These are phyloP conservation scores for Anorthoa munda DNA, from an alignment of 2,888 invertebrate species.

Conservation along the genomic window DNA sequence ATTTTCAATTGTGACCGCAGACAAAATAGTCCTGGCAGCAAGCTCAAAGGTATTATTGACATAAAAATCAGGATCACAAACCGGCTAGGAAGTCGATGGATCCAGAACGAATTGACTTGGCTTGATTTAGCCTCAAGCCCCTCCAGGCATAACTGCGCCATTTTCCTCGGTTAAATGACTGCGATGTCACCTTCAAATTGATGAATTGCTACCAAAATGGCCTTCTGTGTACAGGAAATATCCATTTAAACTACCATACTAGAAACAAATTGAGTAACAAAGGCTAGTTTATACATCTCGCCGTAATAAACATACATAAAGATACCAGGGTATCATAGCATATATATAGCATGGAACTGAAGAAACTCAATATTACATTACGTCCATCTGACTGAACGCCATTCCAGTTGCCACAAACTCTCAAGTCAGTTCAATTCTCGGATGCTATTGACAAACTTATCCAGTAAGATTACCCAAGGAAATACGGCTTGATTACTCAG, in stretches of 20 bases:
- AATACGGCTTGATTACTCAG: conserved; percentile 54
- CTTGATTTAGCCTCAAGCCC: conserved; percentile 25
- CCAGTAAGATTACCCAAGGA: conserved; percentile 42
- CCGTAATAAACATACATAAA: conserved; percentile 7
- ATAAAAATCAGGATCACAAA: neutral
- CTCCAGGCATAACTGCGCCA: conserved; percentile 51
- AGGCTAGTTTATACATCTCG: conserved; percentile 8
- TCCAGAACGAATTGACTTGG: conserved; percentile 31
- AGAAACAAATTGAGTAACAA: conserved; percentile 25
- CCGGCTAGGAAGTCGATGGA: neutral
- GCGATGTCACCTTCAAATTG: conserved; percentile 49
- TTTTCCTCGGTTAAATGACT: conserved; percentile 50
- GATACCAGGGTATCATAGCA: conserved; percentile 32
- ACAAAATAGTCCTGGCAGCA: neutral
- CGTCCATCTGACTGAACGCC: conserved; percentile 36
- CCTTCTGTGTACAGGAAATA: conserved; percentile 32
- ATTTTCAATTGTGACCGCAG: neutral
- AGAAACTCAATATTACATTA: conserved; percentile 50
- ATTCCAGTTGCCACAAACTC: conserved; percentile 40
- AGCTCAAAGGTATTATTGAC: neutral
- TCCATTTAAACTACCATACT: conserved; percentile 36
- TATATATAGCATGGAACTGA: neutral
- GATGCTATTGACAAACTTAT: conserved; percentile 58
- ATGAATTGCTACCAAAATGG: conserved; percentile 46
- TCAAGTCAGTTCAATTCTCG: conserved; percentile 38